Evolutionary conservation across 2,888 invertebrate genomes (phyloP), one percentile per base, ranked within the genome.

Genomic region (Rhyacophila evoluta): DNA sequence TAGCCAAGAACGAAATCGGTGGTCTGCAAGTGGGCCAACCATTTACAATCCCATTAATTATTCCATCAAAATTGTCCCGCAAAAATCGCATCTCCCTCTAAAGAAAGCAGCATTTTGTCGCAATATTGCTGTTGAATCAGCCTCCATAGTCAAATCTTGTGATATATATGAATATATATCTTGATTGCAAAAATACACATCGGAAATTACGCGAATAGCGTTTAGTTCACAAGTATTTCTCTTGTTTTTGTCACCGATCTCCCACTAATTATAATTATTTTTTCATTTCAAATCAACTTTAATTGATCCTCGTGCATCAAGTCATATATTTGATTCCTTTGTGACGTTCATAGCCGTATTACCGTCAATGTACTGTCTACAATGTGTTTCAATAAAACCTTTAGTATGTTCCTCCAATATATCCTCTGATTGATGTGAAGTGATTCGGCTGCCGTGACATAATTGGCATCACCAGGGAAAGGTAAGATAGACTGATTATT

Each of bases 1-100:
- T 78, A 25, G 78, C 55, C 55, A 55, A 55, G 55, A 55, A 19
- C 55, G 19, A 55, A 55, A 19, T 55, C 55, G 55, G 55, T 55
- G 19, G 55, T 19, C 55, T 19, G 55, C 8, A 10, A 55, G 55
- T 19, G 55, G 55, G 19, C 25, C 55, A n/a, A 55, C 55, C 10
- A 10, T 8, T 55, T 55, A 6, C 6, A 19, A 55, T 55, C 55
- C 55, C 19, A 25, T 55, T 55, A 4, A 55, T 55, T 55, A 55
- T 55, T 55, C 55, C 19, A 55, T 19, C 19, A 15, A 55, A 55
- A 55, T 25, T 55, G 15, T 55, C 25, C 55, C 55, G 19, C 10
- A 19, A 19, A 19, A 55, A 55, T 19, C 6, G 19, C 12, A 55
- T 55, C 25, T 19, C 25, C 10, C 19, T 19, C 19, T 8, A 0